These are phyloP conservation scores for Nasonia oneida DNA, from an alignment of 2,888 invertebrate species.

Conservation along the genomic window DNA sequence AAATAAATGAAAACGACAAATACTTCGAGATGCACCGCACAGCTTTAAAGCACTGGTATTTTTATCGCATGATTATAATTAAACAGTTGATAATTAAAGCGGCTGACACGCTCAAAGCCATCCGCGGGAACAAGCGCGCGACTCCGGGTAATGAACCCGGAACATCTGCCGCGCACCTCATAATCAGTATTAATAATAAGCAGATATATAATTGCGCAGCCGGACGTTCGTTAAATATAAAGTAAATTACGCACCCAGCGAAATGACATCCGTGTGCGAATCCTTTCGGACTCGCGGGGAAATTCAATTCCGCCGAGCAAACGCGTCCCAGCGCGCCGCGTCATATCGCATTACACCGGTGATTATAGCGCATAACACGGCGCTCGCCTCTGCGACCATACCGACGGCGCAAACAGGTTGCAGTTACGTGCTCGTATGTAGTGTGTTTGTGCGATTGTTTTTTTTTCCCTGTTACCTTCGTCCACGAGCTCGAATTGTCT, in stretches of 20 bases:
- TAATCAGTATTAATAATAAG: slow-evolving; percentile 17
- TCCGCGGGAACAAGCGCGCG: no score
- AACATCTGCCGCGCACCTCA: not conserved
- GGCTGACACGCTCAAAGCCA: not conserved
- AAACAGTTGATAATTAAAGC: slow-evolving; percentile 2
- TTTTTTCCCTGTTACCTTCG: not conserved
- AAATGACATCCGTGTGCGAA: not conserved
- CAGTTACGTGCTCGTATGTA: not conserved
- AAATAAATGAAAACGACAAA: no score
- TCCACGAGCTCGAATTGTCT: not conserved
- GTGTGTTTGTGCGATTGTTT: not conserved
- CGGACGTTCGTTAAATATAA: not conserved
- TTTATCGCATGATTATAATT: not conserved
- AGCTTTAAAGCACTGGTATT: not conserved
- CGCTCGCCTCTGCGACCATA: not conserved
- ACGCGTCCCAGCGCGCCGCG: not conserved
- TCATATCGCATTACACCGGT: slow-evolving; percentile 18
- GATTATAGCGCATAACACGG: slow-evolving; percentile 12
- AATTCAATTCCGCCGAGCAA: not conserved
- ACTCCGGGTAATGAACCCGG: not conserved
- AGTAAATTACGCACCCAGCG: not conserved
- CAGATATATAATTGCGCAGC: not conserved
- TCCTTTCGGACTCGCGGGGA: not conserved
- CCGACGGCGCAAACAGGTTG: slow-evolving; percentile 19
- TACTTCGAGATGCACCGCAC: no score